Conservation (phyloP, 1,140 invertebrate genomes). For the Temnothorax nylanderi region DNA sequence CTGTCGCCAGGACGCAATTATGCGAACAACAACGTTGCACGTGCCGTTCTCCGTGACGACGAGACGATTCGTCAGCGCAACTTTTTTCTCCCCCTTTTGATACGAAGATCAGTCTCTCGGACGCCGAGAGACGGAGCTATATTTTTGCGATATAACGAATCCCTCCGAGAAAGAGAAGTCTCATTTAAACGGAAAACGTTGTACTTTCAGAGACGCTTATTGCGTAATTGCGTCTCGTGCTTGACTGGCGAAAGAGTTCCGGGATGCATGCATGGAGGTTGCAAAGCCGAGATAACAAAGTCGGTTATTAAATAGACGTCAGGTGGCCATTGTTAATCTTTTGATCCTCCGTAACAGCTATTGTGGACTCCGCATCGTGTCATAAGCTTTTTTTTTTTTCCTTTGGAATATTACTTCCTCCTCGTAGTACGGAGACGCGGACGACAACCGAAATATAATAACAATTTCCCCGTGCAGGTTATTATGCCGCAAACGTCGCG, state of each 20-base stretch:
- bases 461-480: neutral
- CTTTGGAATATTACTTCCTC: conserved; percentile 4
- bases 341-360: conserved; percentile 47
- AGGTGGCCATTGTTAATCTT: conserved; percentile 57
- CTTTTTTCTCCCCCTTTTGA: neutral
- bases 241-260: conserved; percentile 30
- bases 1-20: conserved; percentile 47
- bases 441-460: conserved; percentile 12
- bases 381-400: conserved; percentile 34
- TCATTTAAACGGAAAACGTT: conserved; percentile 31
- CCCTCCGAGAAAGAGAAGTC: neutral
- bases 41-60: neutral
- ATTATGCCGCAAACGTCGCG: neutral
- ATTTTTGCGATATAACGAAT: conserved; percentile 67
- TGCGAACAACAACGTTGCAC: conserved; percentile 50
- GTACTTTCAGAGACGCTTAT: conserved; percentile 29
- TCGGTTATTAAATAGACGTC: conserved; percentile 58
- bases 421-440: neutral
- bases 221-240: conserved; percentile 44
- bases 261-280: neutral
- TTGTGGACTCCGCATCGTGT: neutral
- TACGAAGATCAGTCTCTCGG: conserved; percentile 15
- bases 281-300: conserved; percentile 52
- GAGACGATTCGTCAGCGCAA: neutral
- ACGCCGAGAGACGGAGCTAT: conserved; percentile 51